Conservation (phyloP, 2,113 vertebrate genomes). For the Barnardius zonarius region DNA sequence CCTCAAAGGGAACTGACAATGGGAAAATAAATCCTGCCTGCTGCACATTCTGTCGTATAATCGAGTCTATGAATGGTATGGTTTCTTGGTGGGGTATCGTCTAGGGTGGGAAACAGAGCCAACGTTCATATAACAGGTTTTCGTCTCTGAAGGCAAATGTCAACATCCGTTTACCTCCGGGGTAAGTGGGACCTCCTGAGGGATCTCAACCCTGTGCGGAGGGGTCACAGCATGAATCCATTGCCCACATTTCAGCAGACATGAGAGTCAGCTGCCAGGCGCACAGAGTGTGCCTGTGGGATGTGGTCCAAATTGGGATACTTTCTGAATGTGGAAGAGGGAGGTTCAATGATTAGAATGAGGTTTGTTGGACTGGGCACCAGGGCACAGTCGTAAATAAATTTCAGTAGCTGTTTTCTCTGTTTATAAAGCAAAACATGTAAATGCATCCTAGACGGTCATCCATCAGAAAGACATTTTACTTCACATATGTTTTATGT, state of each 20-base stretch:
- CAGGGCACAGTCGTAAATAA: neutral
- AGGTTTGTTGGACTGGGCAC: neutral
- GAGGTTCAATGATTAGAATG: neutral
- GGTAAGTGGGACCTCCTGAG: slow-evolving; percentile 35
- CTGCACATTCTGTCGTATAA: slow-evolving; percentile 9
- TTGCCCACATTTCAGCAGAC: neutral
- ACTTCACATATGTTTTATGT: neutral
- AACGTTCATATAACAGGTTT: slow-evolving; percentile 3
- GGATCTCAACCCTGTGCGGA: neutral
- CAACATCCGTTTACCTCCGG: slow-evolving; percentile 34
- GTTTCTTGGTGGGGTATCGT: neutral
- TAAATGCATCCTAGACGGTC: neutral
- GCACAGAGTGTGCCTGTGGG: neutral
- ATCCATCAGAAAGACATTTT: slow-evolving; percentile 41
- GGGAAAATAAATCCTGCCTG: slow-evolving; percentile 26
- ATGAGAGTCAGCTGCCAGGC: neutral
- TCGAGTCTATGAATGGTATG: neutral
- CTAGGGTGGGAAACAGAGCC: neutral
- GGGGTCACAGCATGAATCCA: neutral
- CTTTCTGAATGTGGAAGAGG: neutral
- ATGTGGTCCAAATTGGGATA: neutral
- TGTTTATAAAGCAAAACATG: neutral
- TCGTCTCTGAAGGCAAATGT: slow-evolving; percentile 41
- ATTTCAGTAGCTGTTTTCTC: neutral
- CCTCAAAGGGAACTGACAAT: slow-evolving; percentile 17